Evolutionary conservation across 2,888 invertebrate genomes (phyloP), one percentile per base, ranked within the genome.

Genomic region (Zelleria hepariella): DNA sequence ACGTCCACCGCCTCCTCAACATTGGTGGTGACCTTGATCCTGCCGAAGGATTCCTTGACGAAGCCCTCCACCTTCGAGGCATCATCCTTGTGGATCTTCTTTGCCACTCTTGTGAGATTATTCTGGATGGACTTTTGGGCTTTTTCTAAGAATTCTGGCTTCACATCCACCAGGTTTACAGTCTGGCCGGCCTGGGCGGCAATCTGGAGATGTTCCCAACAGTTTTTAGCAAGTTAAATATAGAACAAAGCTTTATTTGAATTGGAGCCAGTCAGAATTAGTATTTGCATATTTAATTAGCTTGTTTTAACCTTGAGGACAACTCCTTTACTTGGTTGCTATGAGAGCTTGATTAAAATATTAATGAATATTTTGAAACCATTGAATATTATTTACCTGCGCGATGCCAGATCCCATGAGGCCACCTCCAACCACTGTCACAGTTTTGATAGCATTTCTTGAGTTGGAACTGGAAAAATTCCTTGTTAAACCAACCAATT

Each of bases 341-440:
- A n/a, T n/a, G n/a, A n/a, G n/a, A n/a, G n/a, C n/a, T n/a, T n/a
- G n/a, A n/a, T n/a, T n/a, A n/a, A n/a, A n/a, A n/a, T n/a, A n/a
- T n/a, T n/a, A n/a, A n/a, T n/a, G n/a, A n/a, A n/a, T n/a, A n/a
- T n/a, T n/a, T n/a, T n/a, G n/a, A n/a, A n/a, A n/a, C n/a, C n/a
- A n/a, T n/a, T n/a, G n/a, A n/a, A n/a, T 69, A 4, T n/a, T 20
- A 23, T 25, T n/a, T 86, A 95, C 96, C 92, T 97, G 96, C 54
- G 96, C 96, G 68, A 97, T 96, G 58, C 97, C 96, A 53, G 95
- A 93, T 3, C 96, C 96, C 96, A 97, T 96, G 6, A 96, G 86
- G 5, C 96, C 96, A 49, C 95, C 94, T n/a, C 96, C 96, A 67
- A 96, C 93, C 56, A 96, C 92, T 2, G 95, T 94, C 23, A 96